Percentiles rank a stretch among this genome's conserved stretches.
Conservation (phyloP, 1,140 invertebrate species). For the Sinonovacula constricta region DNA sequence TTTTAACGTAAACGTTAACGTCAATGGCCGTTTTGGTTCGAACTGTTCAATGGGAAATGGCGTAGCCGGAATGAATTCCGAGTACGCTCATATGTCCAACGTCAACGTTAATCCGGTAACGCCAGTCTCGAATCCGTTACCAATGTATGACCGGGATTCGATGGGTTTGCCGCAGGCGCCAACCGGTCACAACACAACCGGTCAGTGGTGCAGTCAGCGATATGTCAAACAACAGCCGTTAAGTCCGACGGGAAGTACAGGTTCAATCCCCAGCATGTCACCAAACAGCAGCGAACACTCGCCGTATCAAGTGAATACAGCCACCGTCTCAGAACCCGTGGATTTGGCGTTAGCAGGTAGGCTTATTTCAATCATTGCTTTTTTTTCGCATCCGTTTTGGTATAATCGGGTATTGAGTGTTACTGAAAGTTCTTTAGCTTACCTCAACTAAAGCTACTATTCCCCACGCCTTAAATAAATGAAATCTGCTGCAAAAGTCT, state of each 20-base stretch:
- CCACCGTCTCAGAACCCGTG: constrained; percentile 66
- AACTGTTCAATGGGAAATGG: constrained; percentile 67
- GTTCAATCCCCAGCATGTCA: constrained; percentile 75
- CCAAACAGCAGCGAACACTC: constrained; percentile 70
- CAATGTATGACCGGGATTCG: constrained; percentile 62
- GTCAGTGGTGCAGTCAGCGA: constrained; percentile 54
- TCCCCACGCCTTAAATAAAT: no score
- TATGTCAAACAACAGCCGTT: constrained; percentile 75
- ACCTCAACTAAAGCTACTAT: no score
- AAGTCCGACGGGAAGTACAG: constrained; percentile 76
- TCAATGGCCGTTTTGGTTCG: constrained; percentile 61
- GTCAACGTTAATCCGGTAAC: constrained; percentile 16
- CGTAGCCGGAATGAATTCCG: constrained; percentile 50
- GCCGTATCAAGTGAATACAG: constrained; percentile 61
- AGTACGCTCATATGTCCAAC: constrained; percentile 57
- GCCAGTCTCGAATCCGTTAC: constrained; percentile 29
- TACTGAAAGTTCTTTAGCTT: no score
- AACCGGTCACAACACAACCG: constrained; percentile 10
- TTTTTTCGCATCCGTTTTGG: no score
- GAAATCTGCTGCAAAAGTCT: no score
- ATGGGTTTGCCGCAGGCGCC: background rate
- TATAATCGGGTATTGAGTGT: no score
- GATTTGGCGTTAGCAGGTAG: constrained; percentile 74
- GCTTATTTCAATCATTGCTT: no score
- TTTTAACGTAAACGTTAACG: constrained; percentile 64